phyloP scores from a whole-genome alignment of 2,888 invertebrate species.

The Drosophila ustulata region DNA sequence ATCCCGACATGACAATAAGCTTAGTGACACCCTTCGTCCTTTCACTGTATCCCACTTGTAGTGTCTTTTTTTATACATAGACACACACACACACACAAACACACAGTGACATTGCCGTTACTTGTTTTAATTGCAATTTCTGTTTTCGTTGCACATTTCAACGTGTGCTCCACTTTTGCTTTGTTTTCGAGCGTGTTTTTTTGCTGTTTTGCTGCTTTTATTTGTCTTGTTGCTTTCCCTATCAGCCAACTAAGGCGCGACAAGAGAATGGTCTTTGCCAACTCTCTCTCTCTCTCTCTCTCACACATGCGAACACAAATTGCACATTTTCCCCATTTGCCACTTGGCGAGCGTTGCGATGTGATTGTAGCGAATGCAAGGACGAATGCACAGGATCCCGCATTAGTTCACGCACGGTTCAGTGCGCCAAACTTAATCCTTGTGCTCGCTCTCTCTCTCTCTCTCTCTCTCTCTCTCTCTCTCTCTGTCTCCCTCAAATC shows the following conservation, averaged over 20 bases:
- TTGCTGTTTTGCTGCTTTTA: background rate
- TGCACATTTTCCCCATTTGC: constrained; percentile 53
- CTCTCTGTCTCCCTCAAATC: background rate
- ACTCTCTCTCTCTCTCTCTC: constrained; percentile 11
- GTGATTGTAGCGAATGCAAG: constrained; percentile 77
- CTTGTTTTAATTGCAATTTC: constrained; percentile 66
- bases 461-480: background rate
- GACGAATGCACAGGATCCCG: constrained; percentile 76
- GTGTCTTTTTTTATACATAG: background rate
- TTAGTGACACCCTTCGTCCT: constrained; percentile 33
- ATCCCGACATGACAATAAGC: constrained; percentile 55
- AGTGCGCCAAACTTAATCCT: constrained; percentile 79
- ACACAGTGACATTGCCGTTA: background rate
- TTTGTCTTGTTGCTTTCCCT: constrained; percentile 40
- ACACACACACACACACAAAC: background rate
- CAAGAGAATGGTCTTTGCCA: constrained; percentile 60
- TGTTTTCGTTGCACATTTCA: constrained; percentile 56
- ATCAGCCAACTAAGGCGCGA: constrained; percentile 67
- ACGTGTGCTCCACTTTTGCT: constrained; percentile 36
- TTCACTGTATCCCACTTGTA: background rate
- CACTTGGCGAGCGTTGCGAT: constrained; percentile 57
- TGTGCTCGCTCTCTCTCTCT: constrained; percentile 55
- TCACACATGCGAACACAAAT: constrained; percentile 13
- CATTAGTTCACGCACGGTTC: constrained; percentile 78
- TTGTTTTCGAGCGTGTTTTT: constrained; percentile 3